Conservation (phyloP, 2,888 invertebrate species). For the Agonopterix heracliana region DNA sequence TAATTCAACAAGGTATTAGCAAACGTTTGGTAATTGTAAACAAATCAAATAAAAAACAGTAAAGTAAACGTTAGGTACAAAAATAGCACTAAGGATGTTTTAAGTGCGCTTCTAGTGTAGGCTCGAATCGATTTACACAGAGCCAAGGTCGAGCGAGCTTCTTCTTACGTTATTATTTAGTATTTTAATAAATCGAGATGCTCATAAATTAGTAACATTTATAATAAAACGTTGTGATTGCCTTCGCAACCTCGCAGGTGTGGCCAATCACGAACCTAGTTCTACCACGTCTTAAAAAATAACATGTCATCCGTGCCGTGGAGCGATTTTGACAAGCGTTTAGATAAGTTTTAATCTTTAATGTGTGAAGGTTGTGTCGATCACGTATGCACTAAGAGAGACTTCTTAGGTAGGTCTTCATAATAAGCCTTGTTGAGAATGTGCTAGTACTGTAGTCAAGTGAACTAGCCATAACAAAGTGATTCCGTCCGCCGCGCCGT, state of each 20-base stretch:
- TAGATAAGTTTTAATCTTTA: constrained; percentile 10
- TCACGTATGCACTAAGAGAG: constrained; percentile 26
- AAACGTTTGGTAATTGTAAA: no score
- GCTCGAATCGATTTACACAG: neutral
- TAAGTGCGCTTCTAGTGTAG: no score
- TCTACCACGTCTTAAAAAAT: constrained; percentile 15
- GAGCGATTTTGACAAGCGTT: constrained; percentile 31
- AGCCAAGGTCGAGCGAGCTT: neutral
- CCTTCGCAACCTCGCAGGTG: constrained; percentile 40
- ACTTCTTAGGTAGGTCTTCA: constrained; percentile 7
- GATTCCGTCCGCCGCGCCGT: no score
- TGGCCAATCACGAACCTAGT: constrained; percentile 33
- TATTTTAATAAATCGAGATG: constrained; percentile 4
- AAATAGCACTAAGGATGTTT: no score
- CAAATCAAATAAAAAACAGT: no score
- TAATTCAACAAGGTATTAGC: no score
- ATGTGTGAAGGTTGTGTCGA: constrained; percentile 36
- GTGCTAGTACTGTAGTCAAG: no score
- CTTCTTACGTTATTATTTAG: constrained; percentile 3
- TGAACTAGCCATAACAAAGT: no score
- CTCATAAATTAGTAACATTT: constrained; percentile 29
- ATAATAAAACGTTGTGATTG: constrained; percentile 27
- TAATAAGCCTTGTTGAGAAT: no score
- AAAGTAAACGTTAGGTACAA: no score
- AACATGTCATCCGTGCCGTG: constrained; percentile 29